These are phyloP conservation scores for Drepanosiphum platanoidis DNA, from an alignment of 2,888 invertebrate species.

Conservation along the genomic window DNA sequence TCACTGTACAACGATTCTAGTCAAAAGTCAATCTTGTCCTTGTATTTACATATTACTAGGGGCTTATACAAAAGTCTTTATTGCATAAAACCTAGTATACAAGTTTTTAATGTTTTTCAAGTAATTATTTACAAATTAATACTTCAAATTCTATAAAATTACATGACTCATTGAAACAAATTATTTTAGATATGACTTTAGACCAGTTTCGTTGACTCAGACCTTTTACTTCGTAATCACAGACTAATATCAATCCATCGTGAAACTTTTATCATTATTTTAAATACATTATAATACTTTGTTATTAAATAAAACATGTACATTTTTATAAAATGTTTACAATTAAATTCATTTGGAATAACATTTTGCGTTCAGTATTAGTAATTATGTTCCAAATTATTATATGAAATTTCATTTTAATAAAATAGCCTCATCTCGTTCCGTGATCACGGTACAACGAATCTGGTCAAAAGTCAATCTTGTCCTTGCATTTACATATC, in stretches of 20 bases:
- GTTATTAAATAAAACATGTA: too few species aligned
- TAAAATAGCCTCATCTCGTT: constrained; percentile 33
- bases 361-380: too few species aligned
- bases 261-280: too few species aligned
- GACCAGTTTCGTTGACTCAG: constrained; percentile 42
- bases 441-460: constrained; percentile 26
- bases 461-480: not conserved
- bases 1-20: constrained; percentile 18
- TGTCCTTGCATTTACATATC: not conserved
- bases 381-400: too few species aligned
- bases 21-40: not conserved
- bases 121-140: constrained; percentile 2
- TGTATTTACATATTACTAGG: not conserved
- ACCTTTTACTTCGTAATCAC: constrained; percentile 58
- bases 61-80: constrained; percentile 10
- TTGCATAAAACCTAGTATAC: constrained; percentile 23
- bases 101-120: constrained; percentile 19
- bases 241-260: not conserved
- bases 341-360: too few species aligned
- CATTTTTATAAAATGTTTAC: too few species aligned
- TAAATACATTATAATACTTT: too few species aligned
- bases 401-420: too few species aligned
- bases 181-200: constrained; percentile 23
- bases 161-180: not conserved
- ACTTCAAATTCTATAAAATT: not conserved